These are phyloP conservation scores for Morone chrysops DNA, from an alignment of 2,113 vertebrate species.

Conservation along the genomic window DNA sequence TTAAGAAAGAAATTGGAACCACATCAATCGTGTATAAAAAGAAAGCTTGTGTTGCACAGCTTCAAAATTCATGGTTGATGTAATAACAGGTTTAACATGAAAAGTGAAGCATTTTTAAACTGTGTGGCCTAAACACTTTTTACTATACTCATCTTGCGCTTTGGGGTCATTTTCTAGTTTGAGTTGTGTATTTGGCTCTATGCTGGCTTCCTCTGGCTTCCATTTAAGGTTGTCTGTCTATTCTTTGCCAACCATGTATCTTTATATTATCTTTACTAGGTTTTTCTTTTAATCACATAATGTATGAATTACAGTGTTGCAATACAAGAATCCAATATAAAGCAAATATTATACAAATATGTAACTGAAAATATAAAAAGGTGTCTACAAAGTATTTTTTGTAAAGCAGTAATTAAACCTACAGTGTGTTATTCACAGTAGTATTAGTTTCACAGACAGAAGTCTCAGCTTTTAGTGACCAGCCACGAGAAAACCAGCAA, in stretches of 20 bases:
- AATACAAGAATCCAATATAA: background rate
- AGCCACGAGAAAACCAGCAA: no score
- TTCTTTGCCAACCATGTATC: background rate
- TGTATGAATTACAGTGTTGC: background rate
- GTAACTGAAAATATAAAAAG: no score
- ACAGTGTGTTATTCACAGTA: background rate
- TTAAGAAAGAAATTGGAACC: no score
- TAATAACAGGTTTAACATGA: background rate
- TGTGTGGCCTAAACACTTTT: no score
- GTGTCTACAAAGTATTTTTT: no score
- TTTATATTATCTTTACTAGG: background rate
- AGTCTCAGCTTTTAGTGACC: background rate
- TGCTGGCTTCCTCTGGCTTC: background rate
- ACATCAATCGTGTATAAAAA: background rate
- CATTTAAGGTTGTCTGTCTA: background rate
- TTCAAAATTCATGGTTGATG: background rate
- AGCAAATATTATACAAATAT: background rate
- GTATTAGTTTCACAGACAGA: background rate
- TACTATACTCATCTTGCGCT: no score
- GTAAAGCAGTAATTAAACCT: background rate
- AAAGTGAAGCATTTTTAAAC: background rate
- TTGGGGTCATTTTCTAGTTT: background rate
- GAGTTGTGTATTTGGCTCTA: background rate
- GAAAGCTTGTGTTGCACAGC: background rate
- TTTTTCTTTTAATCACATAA: background rate